Conservation (phyloP, 2,888 invertebrate genomes). For the Gisinianus flammeolus region DNA sequence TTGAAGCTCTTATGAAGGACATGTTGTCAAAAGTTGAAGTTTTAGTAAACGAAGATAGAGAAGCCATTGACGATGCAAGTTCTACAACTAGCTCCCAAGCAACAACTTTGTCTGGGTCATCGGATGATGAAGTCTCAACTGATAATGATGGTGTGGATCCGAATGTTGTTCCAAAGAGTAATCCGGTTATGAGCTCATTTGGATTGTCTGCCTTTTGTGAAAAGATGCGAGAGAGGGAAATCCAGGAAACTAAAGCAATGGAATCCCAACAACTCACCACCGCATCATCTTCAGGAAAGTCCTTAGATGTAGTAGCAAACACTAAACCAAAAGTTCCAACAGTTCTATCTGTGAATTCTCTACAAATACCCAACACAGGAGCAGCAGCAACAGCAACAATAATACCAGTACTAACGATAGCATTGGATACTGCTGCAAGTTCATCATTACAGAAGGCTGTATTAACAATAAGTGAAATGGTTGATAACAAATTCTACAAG, state of each 20-base stretch:
- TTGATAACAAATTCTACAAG: constrained; percentile 51
- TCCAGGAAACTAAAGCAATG: neutral
- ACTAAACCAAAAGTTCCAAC: too few relatives aligned
- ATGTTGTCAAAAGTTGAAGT: constrained; percentile 31
- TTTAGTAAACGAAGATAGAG: neutral
- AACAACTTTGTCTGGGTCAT: constrained; percentile 10
- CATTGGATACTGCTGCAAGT: neutral
- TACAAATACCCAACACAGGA: too few relatives aligned
- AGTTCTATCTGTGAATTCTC: too few relatives aligned
- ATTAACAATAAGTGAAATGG: constrained; percentile 42
- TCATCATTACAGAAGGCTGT: neutral
- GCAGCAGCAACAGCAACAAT: neutral
- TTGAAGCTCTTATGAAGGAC: constrained; percentile 19
- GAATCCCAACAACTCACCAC: neutral
- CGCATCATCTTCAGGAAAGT: too few relatives aligned
- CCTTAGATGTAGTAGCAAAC: too few relatives aligned
- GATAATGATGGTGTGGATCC: neutral
- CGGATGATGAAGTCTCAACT: constrained; percentile 33
- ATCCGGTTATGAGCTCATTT: constrained; percentile 44
- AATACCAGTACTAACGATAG: neutral
- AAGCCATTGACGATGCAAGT: constrained; percentile 16
- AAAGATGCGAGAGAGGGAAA: constrained; percentile 42
- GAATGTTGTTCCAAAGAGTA: neutral
- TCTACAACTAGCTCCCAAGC: constrained; percentile 17
- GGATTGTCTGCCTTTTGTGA: constrained; percentile 49